phyloP scores from a whole-genome alignment of 2,113 vertebrate species.

The Neogobius melanostomus region DNA sequence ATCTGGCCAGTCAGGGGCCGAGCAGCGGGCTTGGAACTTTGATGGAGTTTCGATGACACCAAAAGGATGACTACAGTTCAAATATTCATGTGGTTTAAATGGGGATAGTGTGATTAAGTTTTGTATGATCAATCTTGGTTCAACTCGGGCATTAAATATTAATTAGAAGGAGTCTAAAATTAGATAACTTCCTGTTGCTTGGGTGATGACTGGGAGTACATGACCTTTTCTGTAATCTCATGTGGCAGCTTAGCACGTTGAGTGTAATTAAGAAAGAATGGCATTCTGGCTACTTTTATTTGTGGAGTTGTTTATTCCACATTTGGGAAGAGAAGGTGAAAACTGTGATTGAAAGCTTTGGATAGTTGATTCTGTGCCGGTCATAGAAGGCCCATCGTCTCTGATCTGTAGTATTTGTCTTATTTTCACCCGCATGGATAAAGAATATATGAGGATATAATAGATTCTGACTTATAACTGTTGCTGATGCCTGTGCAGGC shows the following conservation, averaged over 20 bases:
- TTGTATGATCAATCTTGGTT: neutral
- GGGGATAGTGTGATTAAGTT: neutral
- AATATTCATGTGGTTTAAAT: conserved; percentile 6
- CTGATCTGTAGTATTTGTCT: no score
- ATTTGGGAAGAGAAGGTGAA: neutral
- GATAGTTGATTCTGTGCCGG: neutral
- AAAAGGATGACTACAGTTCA: conserved; percentile 7
- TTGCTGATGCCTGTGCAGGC: no score
- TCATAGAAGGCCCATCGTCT: neutral
- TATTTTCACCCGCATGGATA: no score
- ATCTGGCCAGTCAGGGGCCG: conserved; percentile 47
- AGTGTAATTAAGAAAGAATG: conserved; percentile 6
- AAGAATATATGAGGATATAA: no score
- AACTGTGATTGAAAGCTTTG: neutral
- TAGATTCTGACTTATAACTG: no score
- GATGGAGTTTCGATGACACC: conserved; percentile 1
- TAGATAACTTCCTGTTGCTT: conserved; percentile 11
- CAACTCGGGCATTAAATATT: conserved; percentile 10
- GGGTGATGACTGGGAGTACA: conserved; percentile 23
- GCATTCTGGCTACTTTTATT: neutral
- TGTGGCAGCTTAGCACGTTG: neutral
- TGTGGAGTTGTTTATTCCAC: neutral
- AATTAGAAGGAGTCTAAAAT: conserved; percentile 28
- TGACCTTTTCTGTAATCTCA: conserved; percentile 30
- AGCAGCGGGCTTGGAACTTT: conserved; percentile 48